These are phyloP conservation scores for Coremacera marginata DNA, from an alignment of 2,888 invertebrate genomes.

Conservation along the genomic window DNA sequence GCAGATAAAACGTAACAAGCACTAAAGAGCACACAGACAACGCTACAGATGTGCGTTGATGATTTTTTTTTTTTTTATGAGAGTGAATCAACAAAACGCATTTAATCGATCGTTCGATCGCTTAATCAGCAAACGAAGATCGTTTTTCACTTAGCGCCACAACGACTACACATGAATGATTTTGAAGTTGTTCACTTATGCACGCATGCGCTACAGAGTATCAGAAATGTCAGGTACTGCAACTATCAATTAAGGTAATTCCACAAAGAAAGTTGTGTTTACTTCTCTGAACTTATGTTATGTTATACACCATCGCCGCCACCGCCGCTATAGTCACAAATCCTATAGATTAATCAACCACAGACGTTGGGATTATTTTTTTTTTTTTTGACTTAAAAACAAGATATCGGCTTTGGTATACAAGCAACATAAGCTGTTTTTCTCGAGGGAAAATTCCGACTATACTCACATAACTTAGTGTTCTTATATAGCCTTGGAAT, in stretches of 20 bases:
- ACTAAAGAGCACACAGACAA: too few relatives aligned
- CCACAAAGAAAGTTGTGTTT: constrained; percentile 24
- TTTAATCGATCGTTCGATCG: constrained; percentile 15
- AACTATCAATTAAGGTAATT: constrained; percentile 2
- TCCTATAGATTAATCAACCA: neutral
- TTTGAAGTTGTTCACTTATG: neutral
- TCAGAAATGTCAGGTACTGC: neutral
- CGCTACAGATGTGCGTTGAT: too few relatives aligned
- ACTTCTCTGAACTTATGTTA: neutral
- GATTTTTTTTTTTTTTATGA: neutral
- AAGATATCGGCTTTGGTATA: neutral
- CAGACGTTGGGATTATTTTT: neutral
- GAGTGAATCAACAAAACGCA: constrained; percentile 12
- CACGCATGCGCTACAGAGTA: constrained; percentile 12
- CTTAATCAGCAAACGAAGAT: constrained; percentile 13
- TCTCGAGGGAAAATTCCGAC: constrained; percentile 56
- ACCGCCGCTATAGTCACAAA: neutral
- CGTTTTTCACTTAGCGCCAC: constrained; percentile 17
- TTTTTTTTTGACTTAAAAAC: neutral
- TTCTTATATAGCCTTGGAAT: constrained; percentile 29
- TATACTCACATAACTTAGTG: neutral
- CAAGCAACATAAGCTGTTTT: constrained; percentile 50
- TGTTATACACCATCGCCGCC: neutral
- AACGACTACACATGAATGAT: neutral
- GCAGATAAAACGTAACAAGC: neutral